Percentiles rank a stretch among this genome's conserved stretches.
Conservation (phyloP, 2,888 invertebrate species). For the Lycophotia porphyrea region DNA sequence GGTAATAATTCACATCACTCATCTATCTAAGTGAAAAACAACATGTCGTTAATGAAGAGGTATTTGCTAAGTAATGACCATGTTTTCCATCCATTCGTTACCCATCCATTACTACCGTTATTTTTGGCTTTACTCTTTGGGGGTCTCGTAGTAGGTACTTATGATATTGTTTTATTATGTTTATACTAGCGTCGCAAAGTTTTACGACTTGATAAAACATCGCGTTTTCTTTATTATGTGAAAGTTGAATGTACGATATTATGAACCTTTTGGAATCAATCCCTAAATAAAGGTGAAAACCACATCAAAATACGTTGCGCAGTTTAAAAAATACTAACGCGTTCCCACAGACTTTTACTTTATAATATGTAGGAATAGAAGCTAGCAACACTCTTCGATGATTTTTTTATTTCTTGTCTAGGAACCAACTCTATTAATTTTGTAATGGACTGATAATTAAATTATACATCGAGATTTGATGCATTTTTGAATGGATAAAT, state of each 20-base stretch:
- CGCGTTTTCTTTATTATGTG: not conserved
- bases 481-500: no score
- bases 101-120: slow-evolving; percentile 1
- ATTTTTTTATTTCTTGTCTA: not conserved
- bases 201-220: not conserved
- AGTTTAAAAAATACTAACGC: not conserved
- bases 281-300: not conserved
- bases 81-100: slow-evolving; percentile 37
- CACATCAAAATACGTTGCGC: not conserved
- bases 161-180: not conserved
- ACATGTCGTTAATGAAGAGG: slow-evolving; percentile 41
- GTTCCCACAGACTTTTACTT: not conserved
- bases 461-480: no score
- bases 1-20: slow-evolving; percentile 3
- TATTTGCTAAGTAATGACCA: slow-evolving; percentile 36
- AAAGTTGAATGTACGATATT: not conserved
- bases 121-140: slow-evolving; percentile 19
- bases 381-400: not conserved
- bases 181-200: not conserved
- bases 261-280: not conserved
- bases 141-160: not conserved
- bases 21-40: slow-evolving; percentile 30
- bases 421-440: not conserved
- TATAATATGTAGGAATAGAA: not conserved
- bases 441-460: no score